Base-by-base conservation (phyloP, 2,888 invertebrate genomes). In the Polydrusus pterygomalis region DNA sequence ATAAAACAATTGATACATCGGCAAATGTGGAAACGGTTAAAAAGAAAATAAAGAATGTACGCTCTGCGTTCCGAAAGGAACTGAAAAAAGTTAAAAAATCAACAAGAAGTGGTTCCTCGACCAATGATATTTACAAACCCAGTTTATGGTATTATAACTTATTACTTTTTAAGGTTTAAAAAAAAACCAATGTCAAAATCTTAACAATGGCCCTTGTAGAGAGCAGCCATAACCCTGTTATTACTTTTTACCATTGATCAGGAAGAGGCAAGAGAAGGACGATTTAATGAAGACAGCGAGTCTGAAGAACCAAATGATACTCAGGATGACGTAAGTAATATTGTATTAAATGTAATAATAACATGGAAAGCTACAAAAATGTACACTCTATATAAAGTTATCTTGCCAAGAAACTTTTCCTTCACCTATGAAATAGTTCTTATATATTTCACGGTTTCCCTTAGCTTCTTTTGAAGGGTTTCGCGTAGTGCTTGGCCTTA, bases 111-210 rank as follows among this genome's bases (percentile, higher is more conserved):
- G 78, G 74, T 13, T 15, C 74, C 34, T 47, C 54, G 11, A 25
- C 63, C 3, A 77, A 74, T n/a, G 77, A 80, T 43, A 67, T 80
- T 20, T 79, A 81, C 63, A 77, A 72, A 64, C 81, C 81, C n/a
- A 74, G 67, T 34, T 71, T 81, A 51, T 81, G 81, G 80, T 81
- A 80, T 64, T 80, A 76, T 58, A 76, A 80, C 47, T 69, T 79
- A 62, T 69, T 80, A 7, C 65, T 17, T 79, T n/a, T n/a, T n/a
- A n/a, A n/a, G n/a, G n/a, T n/a, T n/a, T n/a, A n/a, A n/a, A n/a
- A n/a, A n/a, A n/a, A n/a, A n/a, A n/a, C n/a, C n/a, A n/a, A n/a
- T n/a, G n/a, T n/a, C n/a, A n/a, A n/a, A n/a, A n/a, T n/a, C n/a
- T n/a, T n/a, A n/a, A n/a, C n/a, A n/a, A n/a, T n/a, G n/a, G n/a